A percentile compares a stretch with the other conserved stretches of the same genome.
Evolutionary conservation across 2,797 vertebrate genomes (phyloP).

Genomic region (Pelobates cultripes): DNA sequence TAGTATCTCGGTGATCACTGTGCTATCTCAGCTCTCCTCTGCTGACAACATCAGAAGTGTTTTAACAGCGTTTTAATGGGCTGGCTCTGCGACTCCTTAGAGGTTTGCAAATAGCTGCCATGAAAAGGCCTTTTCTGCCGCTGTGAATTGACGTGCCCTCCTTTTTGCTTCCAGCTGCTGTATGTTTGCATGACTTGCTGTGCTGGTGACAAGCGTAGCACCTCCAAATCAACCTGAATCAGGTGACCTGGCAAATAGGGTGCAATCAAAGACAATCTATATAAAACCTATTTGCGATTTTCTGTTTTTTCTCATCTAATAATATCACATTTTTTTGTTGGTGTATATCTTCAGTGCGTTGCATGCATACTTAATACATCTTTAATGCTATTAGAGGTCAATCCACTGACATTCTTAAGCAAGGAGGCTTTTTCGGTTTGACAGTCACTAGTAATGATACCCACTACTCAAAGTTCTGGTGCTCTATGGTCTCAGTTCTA

Average conservation of each 20-base stretch:
- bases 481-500: no score
- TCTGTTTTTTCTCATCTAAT: not conserved
- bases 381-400: no score
- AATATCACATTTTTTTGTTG: no score
- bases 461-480: no score
- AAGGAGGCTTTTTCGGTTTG: no score
- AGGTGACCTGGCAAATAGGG: constrained; percentile 9
- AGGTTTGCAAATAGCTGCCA: constrained; percentile 89
- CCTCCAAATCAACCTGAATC: constrained; percentile 44
- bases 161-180: constrained; percentile 76
- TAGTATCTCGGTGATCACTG: constrained; percentile 77
- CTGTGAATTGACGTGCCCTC: constrained; percentile 85
- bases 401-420: no score
- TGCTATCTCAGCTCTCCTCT: constrained; percentile 83
- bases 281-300: not conserved
- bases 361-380: no score
- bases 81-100: constrained; percentile 80
- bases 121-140: constrained; percentile 75
- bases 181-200: constrained; percentile 63
- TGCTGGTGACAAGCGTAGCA: constrained; percentile 63
- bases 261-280: not conserved
- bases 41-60: constrained; percentile 98
- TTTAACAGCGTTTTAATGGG: constrained; percentile 99
- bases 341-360: no score
- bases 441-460: no score